Percentiles rank a stretch among this genome's conserved stretches.
These are phyloP conservation scores for Thysanoteuthis rhombus DNA, from an alignment of 2,888 invertebrate species.

Conservation along the genomic window DNA sequence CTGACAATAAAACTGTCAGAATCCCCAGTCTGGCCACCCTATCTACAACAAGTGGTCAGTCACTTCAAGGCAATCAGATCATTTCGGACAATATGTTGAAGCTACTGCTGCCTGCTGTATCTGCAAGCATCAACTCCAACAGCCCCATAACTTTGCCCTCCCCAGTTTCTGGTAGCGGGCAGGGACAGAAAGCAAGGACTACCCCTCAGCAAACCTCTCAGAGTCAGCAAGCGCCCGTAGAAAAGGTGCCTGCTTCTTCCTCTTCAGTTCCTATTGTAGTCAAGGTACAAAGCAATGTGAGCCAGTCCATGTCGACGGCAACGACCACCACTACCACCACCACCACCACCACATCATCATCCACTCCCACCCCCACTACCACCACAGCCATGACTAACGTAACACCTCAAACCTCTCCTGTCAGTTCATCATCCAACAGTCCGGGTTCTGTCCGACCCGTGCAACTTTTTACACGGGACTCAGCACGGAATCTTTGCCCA, in stretches of 20 bases:
- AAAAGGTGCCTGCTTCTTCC: background rate
- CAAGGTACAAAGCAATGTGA: background rate
- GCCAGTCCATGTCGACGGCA: background rate
- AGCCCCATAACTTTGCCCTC: background rate
- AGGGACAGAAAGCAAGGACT: background rate
- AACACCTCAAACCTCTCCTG: background rate
- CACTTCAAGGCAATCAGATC: background rate
- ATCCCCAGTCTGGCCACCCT: background rate
- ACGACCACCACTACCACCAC: background rate
- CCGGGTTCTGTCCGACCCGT: background rate
- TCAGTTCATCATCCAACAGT: background rate
- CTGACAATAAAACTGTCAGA: background rate
- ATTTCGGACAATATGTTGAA: conserved; percentile 27
- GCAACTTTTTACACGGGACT: conserved; percentile 16
- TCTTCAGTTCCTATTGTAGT: background rate
- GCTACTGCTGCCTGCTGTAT: background rate
- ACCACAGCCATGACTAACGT: background rate
- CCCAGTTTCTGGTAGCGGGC: background rate
- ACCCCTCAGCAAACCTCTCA: background rate
- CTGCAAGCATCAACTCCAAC: background rate
- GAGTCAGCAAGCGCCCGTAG: background rate
- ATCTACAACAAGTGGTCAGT: background rate
- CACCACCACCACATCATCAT: background rate
- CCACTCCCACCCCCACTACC: background rate
- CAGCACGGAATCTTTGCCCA: conserved; percentile 24